Evolutionary conservation across 2,888 invertebrate genomes (phyloP), one percentile per base, ranked within the genome.

Genomic region (Pandemis corylana): DNA sequence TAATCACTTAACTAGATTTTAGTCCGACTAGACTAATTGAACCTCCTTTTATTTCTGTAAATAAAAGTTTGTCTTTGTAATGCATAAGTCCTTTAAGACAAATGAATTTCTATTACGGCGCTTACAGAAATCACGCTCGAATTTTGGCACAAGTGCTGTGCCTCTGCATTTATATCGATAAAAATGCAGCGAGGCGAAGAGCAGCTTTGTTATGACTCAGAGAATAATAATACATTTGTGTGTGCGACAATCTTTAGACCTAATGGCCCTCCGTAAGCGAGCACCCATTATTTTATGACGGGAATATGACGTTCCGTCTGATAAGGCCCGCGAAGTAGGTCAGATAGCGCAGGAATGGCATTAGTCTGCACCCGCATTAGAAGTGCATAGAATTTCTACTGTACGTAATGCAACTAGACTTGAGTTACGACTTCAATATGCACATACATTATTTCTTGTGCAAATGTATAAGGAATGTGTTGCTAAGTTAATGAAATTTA

Each of bases 251-350:
- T 28, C 66, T 70, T 65, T 66, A 67, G 70, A 75, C 62, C 70
- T 71, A 75, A 75, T 75, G 70, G 66, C 75, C 63, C 56, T 62
- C 44, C 36, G 61, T 51, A 44, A 44, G 62, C 7, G 70, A 61
- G 62, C 62, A 59, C 46, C 70, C 65, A 69, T 71, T 65, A 76
- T 71, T 66, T 68, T 72, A 79, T 82, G 82, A 84, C 83, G 82
- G 82, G 84, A 87, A 84, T 81, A 86, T 88, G 87, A 88, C 85
- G 85, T 80, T 76, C 72, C 75, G 77, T 76, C 71, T 80, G 91
- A 91, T 91, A 91, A 87, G 80, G 71, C 44, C 15, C 61, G 76
- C 76, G 83, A 91, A 88, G 84, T 92, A 82, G 92, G 92, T 90
- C 91, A 92, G 83, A 85, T 85, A 84, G 81, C 82, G 80, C 81